Conservation (phyloP, 2,797 vertebrate species). For the Streptopelia turtur region DNA sequence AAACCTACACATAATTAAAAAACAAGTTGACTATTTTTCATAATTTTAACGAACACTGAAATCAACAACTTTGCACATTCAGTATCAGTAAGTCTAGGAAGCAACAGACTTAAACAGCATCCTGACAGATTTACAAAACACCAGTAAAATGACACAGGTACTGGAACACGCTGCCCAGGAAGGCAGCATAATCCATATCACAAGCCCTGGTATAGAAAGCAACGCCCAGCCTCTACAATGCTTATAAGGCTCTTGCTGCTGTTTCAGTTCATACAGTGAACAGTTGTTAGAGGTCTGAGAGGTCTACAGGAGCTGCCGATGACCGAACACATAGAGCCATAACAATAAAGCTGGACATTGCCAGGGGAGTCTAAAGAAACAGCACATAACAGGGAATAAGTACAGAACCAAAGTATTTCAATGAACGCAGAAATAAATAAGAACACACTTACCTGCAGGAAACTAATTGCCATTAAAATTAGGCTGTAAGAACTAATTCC, state of each 20-base stretch:
- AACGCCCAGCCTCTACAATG: not conserved
- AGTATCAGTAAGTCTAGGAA: not conserved
- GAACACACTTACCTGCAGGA: conserved; percentile 88
- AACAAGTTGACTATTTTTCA: not conserved
- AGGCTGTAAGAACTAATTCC: conserved; percentile 99
- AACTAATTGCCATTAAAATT: conserved; percentile 99
- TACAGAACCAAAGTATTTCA: not conserved
- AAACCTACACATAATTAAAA: not conserved
- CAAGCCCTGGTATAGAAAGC: not conserved
- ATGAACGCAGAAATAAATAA: not conserved
- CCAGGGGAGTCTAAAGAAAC: not conserved
- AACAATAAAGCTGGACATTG: not conserved
- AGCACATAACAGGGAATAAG: not conserved
- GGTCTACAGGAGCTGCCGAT: not conserved
- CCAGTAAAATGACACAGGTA: not conserved
- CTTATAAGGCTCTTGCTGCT: not conserved
- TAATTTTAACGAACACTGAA: not conserved
- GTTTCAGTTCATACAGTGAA: not conserved
- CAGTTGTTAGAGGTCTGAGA: not conserved
- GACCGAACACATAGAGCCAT: not conserved
- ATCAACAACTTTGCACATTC: not conserved
- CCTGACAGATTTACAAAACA: not conserved
- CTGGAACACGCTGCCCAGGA: not conserved
- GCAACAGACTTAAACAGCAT: not conserved
- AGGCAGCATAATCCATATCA: not conserved